Evolutionary conservation across 2,797 vertebrate species (phyloP).

Genomic region (Meriones psammophilus): DNA sequence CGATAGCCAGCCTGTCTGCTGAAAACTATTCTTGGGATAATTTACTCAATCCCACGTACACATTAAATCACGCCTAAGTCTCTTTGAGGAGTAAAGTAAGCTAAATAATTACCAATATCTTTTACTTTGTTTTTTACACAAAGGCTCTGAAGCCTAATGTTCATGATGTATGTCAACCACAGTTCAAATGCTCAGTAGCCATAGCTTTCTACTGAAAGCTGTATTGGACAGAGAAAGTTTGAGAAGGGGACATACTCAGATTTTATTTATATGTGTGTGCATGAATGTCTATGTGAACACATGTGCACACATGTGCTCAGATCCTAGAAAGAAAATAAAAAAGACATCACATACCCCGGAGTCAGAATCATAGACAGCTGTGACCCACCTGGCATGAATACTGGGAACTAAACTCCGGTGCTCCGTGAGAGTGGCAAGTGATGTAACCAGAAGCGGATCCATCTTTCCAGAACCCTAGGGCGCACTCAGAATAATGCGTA

Average conservation of each 20-base stretch:
- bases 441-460: background rate
- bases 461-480: background rate
- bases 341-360: too few relatives aligned
- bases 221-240: background rate
- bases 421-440: background rate
- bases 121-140: background rate
- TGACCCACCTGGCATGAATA: background rate
- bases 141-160: background rate
- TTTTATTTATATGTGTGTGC: background rate
- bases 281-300: background rate
- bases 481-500: background rate
- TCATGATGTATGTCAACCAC: background rate
- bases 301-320: background rate
- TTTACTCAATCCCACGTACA: background rate
- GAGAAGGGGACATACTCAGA: background rate
- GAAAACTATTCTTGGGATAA: background rate
- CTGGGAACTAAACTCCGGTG: too few relatives aligned
- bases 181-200: background rate
- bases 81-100: background rate
- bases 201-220: background rate
- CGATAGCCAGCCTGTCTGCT: background rate
- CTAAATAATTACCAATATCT: background rate
- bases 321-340: background rate
- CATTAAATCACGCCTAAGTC: background rate
- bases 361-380: background rate